Evolutionary conservation across 2,113 vertebrate genomes (phyloP), one percentile per base, ranked within the genome.

Genomic region (Cebidichthys violaceus): DNA sequence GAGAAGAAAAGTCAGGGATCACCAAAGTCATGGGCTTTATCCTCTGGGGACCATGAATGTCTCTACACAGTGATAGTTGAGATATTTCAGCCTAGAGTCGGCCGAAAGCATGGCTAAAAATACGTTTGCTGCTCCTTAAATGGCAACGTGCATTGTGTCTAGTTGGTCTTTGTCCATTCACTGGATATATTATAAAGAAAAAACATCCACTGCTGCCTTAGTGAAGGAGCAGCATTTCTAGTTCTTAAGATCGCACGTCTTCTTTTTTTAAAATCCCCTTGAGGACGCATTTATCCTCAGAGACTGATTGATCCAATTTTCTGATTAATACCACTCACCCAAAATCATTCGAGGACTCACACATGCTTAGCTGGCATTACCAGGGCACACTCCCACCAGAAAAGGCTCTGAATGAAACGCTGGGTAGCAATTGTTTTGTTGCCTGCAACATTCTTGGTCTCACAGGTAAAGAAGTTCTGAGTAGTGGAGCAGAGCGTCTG

Each of bases 221-320:
- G 7, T 64, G 29, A 69, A 45, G 57, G 13, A 29, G 15, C 59
- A 22, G 27, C 61, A 9, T 39, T 66, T 61, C 65, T 39, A 52
- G 24, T 31, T 33, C 29, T 68, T 31, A 29, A 64, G 47, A 76
- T 20, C 22, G 43, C 45, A 18, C 17, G 6, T 13, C 11, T 24
- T 57, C 24, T 27, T 71, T 66, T 35, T 43, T 68, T 43, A 68
- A 57, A 79, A 75, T 39, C 70, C 54, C 52, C 65, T 59, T 14
- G 35, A 77, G 76, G 50, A 73, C 17, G 2, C 5, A 65, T 52
- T 77, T 71, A 64, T 68, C 76, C 50, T 35, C 60, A 43, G 24
- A 70, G n/a, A 33, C 41, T 75, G 65, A 86, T 64, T 71, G 68
- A 83, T 84, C 71, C 3, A 17, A 35, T 79, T 76, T 76, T 31